These are phyloP conservation scores for Andrena minutula DNA, from an alignment of 2,888 invertebrate species.

Conservation along the genomic window DNA sequence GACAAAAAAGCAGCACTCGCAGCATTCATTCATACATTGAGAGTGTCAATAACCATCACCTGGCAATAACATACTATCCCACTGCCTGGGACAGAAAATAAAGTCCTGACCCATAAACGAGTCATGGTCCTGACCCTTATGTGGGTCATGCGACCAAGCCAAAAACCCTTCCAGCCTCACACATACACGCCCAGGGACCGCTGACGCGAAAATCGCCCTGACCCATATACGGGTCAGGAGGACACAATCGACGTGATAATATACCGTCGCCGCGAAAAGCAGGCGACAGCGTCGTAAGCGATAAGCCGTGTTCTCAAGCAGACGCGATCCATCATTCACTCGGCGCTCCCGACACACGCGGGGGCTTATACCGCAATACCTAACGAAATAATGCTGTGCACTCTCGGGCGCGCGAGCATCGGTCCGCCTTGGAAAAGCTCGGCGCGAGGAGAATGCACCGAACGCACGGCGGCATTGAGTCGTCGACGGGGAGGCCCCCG, in stretches of 20 bases:
- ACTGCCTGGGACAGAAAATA: too few relatives aligned
- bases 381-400: constrained; percentile 52
- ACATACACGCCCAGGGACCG: too few relatives aligned
- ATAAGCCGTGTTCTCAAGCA: constrained; percentile 27
- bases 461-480: constrained; percentile 48
- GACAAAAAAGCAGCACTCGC: too few relatives aligned
- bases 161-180: too few relatives aligned
- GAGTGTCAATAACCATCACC: too few relatives aligned
- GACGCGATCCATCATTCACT: constrained; percentile 47
- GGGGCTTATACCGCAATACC: constrained; percentile 43
- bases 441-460: constrained; percentile 3
- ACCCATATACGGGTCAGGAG: not conserved
- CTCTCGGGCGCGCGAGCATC: constrained; percentile 41
- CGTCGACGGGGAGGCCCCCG: constrained; percentile 27
- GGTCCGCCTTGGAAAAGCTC: constrained; percentile 14
- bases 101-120: too few relatives aligned
- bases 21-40: too few relatives aligned
- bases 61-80: too few relatives aligned
- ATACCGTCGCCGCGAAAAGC: constrained; percentile 2
- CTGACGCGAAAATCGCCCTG: not conserved
- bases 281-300: constrained; percentile 10
- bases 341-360: not conserved
- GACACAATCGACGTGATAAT: not conserved
- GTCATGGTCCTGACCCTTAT: too few relatives aligned
- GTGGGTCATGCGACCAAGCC: too few relatives aligned